phyloP scores from a whole-genome alignment of 2,797 vertebrate genomes.

The Lophotriccus pileatus region DNA sequence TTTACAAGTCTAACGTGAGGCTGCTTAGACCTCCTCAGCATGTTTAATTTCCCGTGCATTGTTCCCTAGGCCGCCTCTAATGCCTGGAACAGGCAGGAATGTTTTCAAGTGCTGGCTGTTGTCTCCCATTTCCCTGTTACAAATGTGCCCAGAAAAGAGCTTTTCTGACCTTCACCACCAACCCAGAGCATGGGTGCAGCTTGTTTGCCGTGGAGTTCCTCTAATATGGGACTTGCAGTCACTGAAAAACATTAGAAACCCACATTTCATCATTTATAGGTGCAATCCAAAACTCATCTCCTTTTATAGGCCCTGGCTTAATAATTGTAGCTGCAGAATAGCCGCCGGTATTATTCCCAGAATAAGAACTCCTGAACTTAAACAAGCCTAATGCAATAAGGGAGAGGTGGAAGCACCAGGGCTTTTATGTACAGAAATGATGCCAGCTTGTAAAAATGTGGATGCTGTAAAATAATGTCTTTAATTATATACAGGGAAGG shows the following conservation, averaged over 20 bases:
- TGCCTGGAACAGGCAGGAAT: neutral
- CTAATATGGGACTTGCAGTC: neutral
- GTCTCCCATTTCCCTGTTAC: neutral
- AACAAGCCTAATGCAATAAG: constrained; percentile 36
- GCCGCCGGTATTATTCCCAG: constrained; percentile 33
- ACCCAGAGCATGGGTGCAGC: neutral
- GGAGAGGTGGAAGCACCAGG: constrained; percentile 21
- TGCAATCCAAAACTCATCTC: constrained; percentile 62
- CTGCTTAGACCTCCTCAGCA: constrained; percentile 1
- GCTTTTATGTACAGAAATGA: constrained; percentile 60
- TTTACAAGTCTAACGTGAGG: neutral
- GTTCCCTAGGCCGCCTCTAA: neutral
- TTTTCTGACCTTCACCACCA: neutral
- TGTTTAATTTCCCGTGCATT: neutral
- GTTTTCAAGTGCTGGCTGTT: neutral
- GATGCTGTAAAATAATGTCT: constrained; percentile 59
- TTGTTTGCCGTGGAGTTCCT: neutral
- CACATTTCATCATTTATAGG: constrained; percentile 59
- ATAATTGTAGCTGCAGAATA: constrained; percentile 58
- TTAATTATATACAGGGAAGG: constrained; percentile 51
- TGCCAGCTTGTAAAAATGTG: constrained; percentile 53
- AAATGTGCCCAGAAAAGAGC: neutral
- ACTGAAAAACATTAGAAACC: constrained; percentile 25
- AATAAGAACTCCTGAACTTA: constrained; percentile 54
- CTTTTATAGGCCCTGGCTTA: constrained; percentile 57